phyloP scores from a whole-genome alignment of 2,113 vertebrate species.

The Gobiocypris rarus region DNA sequence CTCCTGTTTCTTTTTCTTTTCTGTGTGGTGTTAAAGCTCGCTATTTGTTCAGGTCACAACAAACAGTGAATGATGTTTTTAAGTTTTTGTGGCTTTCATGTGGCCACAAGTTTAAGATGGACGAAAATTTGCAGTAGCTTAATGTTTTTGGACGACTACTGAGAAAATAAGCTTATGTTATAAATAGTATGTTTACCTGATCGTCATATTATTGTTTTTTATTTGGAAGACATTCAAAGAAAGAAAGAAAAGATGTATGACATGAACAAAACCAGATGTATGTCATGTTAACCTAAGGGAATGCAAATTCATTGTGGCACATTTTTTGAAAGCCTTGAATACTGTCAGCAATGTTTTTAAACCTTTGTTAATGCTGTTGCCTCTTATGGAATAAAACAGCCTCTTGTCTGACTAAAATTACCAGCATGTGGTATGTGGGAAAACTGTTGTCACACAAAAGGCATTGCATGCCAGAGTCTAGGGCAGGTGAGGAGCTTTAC shows the following conservation, averaged over 20 bases:
- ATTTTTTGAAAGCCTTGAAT: conserved; percentile 17
- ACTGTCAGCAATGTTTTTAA: not conserved
- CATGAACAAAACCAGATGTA: not conserved
- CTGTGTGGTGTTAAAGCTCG: conserved; percentile 19
- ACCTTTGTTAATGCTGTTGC: not conserved
- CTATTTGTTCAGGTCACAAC: conserved; percentile 23
- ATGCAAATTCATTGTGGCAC: not conserved
- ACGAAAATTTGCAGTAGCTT: not conserved
- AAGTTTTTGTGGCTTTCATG: conserved; percentile 15
- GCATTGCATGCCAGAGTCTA: conserved; percentile 29
- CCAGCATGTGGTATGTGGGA: conserved; percentile 18
- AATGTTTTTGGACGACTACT: not conserved
- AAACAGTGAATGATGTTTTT: conserved; percentile 19
- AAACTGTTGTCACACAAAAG: conserved; percentile 32
- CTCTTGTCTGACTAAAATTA: conserved; percentile 44
- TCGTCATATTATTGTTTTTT: not conserved
- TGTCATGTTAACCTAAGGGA: not conserved
- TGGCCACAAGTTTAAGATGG: conserved; percentile 14
- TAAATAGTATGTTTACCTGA: not conserved
- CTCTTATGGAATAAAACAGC: conserved; percentile 22
- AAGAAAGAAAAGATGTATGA: not conserved
- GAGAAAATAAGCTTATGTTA: not conserved
- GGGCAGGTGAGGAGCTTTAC: conserved; percentile 44
- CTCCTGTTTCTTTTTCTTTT: conserved; percentile 7
- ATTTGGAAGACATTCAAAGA: not conserved